phyloP scores from a whole-genome alignment of 2,797 vertebrate genomes.

The Sebastes vulpes region DNA sequence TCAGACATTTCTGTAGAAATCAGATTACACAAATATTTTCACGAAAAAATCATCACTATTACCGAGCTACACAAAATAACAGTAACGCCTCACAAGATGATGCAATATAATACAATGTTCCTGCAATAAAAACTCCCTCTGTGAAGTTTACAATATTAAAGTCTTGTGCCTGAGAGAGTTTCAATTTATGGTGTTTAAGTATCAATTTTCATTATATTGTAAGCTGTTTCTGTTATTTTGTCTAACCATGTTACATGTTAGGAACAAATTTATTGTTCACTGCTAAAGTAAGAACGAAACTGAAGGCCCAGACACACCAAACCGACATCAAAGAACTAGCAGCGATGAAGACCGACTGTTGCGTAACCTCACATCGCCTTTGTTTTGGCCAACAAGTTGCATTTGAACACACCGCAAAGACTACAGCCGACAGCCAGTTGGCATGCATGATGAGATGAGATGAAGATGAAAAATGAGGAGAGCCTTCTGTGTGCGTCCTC shows the following conservation, averaged over 20 bases:
- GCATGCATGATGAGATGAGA: too few relatives aligned
- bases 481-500: too few relatives aligned
- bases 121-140: constrained; percentile 9
- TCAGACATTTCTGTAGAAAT: constrained; percentile 42
- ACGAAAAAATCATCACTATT: constrained; percentile 23
- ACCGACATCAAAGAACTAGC: too few relatives aligned
- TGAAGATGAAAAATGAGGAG: too few relatives aligned
- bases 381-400: too few relatives aligned
- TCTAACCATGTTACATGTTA: background rate
- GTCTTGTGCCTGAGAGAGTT: background rate
- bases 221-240: background rate
- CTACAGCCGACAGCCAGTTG: too few relatives aligned
- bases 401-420: too few relatives aligned
- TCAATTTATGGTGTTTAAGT: background rate
- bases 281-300: background rate
- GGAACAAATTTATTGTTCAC: background rate
- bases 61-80: constrained; percentile 11
- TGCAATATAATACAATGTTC: constrained; percentile 31
- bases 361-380: too few relatives aligned
- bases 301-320: too few relatives aligned
- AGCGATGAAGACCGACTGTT: too few relatives aligned
- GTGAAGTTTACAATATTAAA: background rate
- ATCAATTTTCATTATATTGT: background rate
- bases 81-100: constrained; percentile 13
- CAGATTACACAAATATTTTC: constrained; percentile 40